Base-by-base conservation (phyloP, 2,888 invertebrate species). In the Herminia tarsipennalis region DNA sequence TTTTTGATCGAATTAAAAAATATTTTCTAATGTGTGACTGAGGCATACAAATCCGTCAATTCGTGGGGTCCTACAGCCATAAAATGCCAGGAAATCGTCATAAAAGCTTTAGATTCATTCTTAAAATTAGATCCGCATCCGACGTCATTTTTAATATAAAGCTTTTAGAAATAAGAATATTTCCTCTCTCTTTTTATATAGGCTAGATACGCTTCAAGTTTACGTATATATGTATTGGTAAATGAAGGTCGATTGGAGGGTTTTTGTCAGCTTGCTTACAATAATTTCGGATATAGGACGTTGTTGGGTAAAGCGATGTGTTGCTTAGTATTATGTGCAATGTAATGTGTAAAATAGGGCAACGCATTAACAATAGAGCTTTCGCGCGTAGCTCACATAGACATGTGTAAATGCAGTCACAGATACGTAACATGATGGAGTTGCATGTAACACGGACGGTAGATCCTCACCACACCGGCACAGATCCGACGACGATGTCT, bases 321-420 rank as follows among this genome's bases (percentile, higher is more conserved):
- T 85, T 79, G 88, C 87, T 88, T 87, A 76, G 72, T 77, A 56
- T 78, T 67, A 74, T 75, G 72, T 80, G 75, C 78, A 58, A 51
- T 68, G 65, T 67, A 53, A 25, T 73, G 72, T 68, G 53, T 76
- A 69, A 70, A 63, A 57, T 68, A 73, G 66, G 77, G 42, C 65
- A 65, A 59, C 13, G 68, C 68, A 64, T 56, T 52, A 70, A 66
- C 61, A 62, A 70, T 74, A 76, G 66, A 81, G 87, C 86, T 86
- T 85, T 54, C 73, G 76, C 81, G 82, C 74, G 78, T 84, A 82
- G 81, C 69, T 76, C 78, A 77, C 74, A 66, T 82, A 80, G 78
- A 65, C 64, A 74, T 73, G 70, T 79, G 72, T 69, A 79, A 83
- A 81, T 81, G 70, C 86, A 87, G 88, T 87, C 89, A 88, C 89